These are phyloP conservation scores for Halocynthia roretzi DNA, from an alignment of 23 tunicate species.

Conservation along the genomic window DNA sequence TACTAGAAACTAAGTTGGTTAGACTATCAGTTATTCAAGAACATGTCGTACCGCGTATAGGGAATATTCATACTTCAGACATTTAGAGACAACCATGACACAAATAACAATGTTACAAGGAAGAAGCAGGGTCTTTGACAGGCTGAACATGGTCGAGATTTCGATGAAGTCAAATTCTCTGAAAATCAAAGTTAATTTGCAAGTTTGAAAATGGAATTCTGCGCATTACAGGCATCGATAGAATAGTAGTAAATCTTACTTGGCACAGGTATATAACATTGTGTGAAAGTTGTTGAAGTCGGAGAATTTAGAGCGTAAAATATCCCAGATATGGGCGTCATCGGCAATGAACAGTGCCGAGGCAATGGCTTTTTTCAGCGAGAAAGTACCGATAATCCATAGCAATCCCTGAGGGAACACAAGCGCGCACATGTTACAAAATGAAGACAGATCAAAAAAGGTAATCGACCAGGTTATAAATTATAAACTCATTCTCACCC, in stretches of 20 bases:
- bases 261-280: constrained; percentile 99
- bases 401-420: constrained; percentile 30
- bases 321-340: constrained; percentile 98
- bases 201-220: background rate
- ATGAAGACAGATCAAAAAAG: background rate
- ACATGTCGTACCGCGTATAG: constrained; percentile 35
- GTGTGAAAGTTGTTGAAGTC: constrained; percentile 98
- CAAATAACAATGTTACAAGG: constrained; percentile 62
- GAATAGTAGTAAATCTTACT: constrained; percentile 31
- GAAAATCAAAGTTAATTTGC: constrained; percentile 2
- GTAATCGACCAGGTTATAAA: background rate
- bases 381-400: constrained; percentile 79
- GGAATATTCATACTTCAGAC: constrained; percentile 56
- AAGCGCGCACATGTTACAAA: background rate
- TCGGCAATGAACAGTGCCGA: constrained; percentile 59
- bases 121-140: constrained; percentile 68
- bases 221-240: background rate
- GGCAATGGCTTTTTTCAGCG: constrained; percentile 68
- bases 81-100: constrained; percentile 42
- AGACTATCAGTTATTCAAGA: background rate
- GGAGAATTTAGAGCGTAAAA: constrained; percentile 86
- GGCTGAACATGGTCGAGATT: constrained; percentile 57
- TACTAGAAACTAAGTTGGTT: background rate
- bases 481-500: constrained; percentile 31
- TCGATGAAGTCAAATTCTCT: constrained; percentile 99